Percentiles rank a stretch among this genome's conserved stretches.
These are phyloP conservation scores for Brenthis daphne DNA, from an alignment of 2,888 invertebrate species.

Conservation along the genomic window DNA sequence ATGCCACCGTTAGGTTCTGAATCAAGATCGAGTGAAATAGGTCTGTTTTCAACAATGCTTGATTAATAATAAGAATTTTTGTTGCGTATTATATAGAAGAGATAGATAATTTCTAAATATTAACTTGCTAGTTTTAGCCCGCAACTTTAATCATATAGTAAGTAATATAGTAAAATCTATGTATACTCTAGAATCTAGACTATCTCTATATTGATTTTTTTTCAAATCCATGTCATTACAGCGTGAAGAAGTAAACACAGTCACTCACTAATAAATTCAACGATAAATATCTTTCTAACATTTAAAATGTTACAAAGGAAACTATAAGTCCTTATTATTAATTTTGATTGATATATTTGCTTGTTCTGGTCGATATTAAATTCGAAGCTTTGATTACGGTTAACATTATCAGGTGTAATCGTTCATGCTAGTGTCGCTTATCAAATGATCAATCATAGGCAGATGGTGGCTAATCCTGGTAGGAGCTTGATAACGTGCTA, in stretches of 20 bases:
- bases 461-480: conserved; percentile 54
- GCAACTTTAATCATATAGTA: too few relatives aligned
- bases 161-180: too few relatives aligned
- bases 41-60: neutral
- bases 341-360: conserved; percentile 29
- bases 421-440: conserved; percentile 46
- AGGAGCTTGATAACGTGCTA: conserved; percentile 41
- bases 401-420: conserved; percentile 45
- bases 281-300: too few relatives aligned
- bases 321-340: conserved; percentile 15
- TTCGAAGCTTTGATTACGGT: conserved; percentile 41
- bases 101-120: neutral
- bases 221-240: too few relatives aligned
- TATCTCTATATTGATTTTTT: too few relatives aligned
- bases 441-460: conserved; percentile 59
- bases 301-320: too few relatives aligned
- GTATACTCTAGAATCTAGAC: too few relatives aligned
- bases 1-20: conserved; percentile 13
- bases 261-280: too few relatives aligned
- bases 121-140: neutral
- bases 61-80: neutral
- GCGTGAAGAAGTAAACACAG: too few relatives aligned
- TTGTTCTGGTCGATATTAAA: conserved; percentile 38
- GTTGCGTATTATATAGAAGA: neutral
- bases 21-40: neutral